These are phyloP conservation scores for Sinocyclocheilus grahami DNA, from an alignment of 2,113 vertebrate species.

Conservation along the genomic window DNA sequence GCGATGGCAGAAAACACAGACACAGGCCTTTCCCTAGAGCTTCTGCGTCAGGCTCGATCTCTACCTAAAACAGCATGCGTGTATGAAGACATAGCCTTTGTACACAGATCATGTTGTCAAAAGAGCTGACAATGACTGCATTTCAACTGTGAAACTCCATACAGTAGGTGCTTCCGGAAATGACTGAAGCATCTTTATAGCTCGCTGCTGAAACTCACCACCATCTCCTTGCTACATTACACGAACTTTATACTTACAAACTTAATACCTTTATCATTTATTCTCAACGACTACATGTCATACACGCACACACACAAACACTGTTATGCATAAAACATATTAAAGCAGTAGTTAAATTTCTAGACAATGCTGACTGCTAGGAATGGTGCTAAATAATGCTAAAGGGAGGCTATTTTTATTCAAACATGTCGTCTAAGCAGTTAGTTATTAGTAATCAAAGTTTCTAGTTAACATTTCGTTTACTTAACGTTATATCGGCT, in stretches of 20 bases:
- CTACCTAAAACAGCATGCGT: background rate
- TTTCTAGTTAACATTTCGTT: background rate
- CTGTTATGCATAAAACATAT: background rate
- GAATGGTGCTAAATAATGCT: constrained; percentile 27
- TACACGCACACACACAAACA: background rate
- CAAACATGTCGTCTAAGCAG: constrained; percentile 18
- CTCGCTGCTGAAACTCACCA: constrained; percentile 12
- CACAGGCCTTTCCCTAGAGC: background rate
- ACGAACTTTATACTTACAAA: constrained; percentile 6
- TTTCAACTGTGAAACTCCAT: constrained; percentile 3
- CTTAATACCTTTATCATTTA: background rate
- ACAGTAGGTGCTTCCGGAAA: constrained; percentile 28
- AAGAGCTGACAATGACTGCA: constrained; percentile 20
- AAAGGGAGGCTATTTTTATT: constrained; percentile 29
- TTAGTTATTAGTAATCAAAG: background rate
- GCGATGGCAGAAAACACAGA: background rate
- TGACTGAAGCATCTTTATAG: constrained; percentile 20
- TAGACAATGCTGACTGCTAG: background rate
- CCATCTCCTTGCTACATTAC: background rate
- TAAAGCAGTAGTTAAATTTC: background rate
- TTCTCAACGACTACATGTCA: background rate
- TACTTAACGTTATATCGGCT: background rate
- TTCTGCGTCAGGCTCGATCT: constrained; percentile 23
- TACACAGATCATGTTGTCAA: background rate
- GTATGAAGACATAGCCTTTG: constrained; percentile 13